Base-by-base conservation (phyloP, 2,113 vertebrate species). In the Todiramphus saurophagus region DNA sequence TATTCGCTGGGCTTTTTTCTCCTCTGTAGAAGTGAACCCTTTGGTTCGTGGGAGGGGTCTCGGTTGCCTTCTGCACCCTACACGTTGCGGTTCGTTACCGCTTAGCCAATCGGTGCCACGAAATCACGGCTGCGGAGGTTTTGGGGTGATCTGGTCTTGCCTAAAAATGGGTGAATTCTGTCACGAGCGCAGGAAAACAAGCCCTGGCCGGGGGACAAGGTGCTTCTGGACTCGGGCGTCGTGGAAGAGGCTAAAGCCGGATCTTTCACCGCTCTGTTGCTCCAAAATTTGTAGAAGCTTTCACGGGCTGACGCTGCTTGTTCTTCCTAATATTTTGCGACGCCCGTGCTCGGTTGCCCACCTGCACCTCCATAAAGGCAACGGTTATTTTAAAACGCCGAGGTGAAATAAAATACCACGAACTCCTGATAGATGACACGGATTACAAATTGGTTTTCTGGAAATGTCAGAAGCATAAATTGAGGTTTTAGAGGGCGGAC, bases 361-460 rank as follows among this genome's bases (percentile, higher is more conserved):
- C 56, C 86, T 68, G 43, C 44, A 60, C 66, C 62, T 82, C 48
- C 46, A 5, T 53, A 74, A 80, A 83, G 37, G 69, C 73, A 74
- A 78, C 43, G 23, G 21, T 51, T 83, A 55, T 94, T 94, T 76
- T 75, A 56, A 95, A 88, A 66, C 37, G 17, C 15, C 0, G 28
- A 87, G 68, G 37, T 82, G 53, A 74, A 94, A 83, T 76, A 83
- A 96, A 93, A 76, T 46, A 58, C 16, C 31, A 78, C 59, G 60
- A 79, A 50, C 79, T 90, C 79, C n/a, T 76, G 83, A 90, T 91
- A 77, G 80, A 84, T 88, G 68, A 55, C 53, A 11, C 67, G 53
- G 84, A 73, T 84, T 87, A 81, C 87, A 72, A 94, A 89, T 58
- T 43, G 73, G 13, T 69, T 94, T 94, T 92, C 81, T 55, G 55